Base-by-base conservation (phyloP, 2,888 invertebrate species). In the Conistra vaccinii region DNA sequence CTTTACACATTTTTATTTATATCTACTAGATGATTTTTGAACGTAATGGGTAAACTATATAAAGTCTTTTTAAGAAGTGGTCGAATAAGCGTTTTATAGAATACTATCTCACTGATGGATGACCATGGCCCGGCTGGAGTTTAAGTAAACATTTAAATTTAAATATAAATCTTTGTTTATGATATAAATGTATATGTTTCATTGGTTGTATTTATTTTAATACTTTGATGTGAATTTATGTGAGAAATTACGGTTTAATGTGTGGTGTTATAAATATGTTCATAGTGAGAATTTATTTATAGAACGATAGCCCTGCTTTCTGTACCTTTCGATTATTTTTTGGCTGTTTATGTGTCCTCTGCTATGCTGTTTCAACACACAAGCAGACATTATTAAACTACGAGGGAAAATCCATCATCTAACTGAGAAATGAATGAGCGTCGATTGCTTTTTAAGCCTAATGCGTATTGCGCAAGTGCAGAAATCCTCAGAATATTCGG, bases 121-220 rank as follows among this genome's bases (percentile, higher is more conserved):
- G 67, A 67, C 29, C 45, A 7, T 39, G 69, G 48, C 42, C 42
- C 32, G 32, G n/a, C 23, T 39, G 32, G 39, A 60, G 29, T 29
- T 60, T 26, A 45, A 14, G n/a, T 51, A 76, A 76, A 76, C 42
- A 60, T 76, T 76, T 60, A 6, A 71, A n/a, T n/a, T n/a, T n/a
- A n/a, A 62, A 51, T 51, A 62, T 51, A 62, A 77, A 77, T 42
- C 20, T 72, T 65, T 57, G 57, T 62, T 35, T 53, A 75, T 76
- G 53, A 57, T 57, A 39, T 75, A 63, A 63, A 48, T 62, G 76
- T 53, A 48, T 72, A 80, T 48, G 20, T 72, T 79, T 12, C 29
- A 79, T 60, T 71, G 26, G 26, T 20, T 29, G 14, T 35, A 76
- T 79, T 80, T 77, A 77, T 77, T 80, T 77, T 55, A 62, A 72